Conservation (phyloP, 1,140 invertebrate species). For the Paraescarpia echinospica region DNA sequence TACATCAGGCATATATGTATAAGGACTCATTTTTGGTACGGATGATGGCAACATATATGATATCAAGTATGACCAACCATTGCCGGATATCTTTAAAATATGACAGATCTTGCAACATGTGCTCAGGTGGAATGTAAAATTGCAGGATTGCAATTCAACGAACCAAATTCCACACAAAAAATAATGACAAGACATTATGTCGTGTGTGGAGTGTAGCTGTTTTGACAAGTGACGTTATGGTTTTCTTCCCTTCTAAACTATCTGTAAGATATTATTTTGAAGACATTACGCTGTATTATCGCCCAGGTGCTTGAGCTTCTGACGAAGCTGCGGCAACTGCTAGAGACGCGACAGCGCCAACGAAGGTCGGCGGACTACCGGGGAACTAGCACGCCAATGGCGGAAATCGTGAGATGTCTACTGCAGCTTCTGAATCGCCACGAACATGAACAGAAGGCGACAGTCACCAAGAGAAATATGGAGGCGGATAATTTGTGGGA, state of each 20-base stretch:
- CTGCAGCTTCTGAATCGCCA: not conserved
- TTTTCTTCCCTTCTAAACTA: not conserved
- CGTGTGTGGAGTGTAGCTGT: not conserved
- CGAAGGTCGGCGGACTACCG: not conserved
- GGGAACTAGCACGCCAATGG: not conserved
- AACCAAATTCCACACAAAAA: not conserved
- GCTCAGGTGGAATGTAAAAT: not conserved
- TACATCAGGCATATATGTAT: too few species aligned
- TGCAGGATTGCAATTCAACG: not conserved
- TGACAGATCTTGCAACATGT: not conserved
- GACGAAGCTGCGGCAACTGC: not conserved
- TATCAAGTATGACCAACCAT: too few species aligned
- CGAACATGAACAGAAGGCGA: not conserved
- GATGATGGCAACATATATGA: too few species aligned
- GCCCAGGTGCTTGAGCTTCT: not conserved
- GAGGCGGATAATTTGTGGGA: not conserved
- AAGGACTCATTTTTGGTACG: too few species aligned
- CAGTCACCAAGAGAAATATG: not conserved
- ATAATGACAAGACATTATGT: not conserved
- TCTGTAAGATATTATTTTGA: not conserved
- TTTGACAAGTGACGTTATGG: not conserved
- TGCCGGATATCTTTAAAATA: too few species aligned
- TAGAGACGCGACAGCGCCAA: not conserved
- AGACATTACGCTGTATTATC: not conserved
- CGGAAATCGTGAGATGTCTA: not conserved